A percentile compares a stretch with the other conserved stretches of the same genome.
Evolutionary conservation across 2,888 invertebrate genomes (phyloP).

Genomic region (Cephalotes varians): DNA sequence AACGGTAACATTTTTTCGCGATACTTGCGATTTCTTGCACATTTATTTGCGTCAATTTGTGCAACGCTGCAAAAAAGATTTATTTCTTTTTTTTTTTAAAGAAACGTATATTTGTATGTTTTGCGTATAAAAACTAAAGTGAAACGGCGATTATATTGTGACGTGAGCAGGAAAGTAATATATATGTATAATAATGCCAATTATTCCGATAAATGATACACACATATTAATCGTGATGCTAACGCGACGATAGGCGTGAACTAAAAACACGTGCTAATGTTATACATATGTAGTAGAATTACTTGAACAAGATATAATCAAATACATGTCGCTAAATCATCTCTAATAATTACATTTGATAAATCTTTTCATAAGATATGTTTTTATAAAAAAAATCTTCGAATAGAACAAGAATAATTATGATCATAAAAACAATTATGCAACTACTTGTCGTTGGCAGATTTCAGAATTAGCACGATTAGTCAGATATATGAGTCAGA

Average conservation of each 20-base stretch:
- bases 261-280: background rate
- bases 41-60: background rate
- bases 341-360: constrained; percentile 18
- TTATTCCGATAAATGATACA: background rate
- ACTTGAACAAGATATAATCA: background rate
- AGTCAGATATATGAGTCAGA: background rate
- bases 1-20: constrained; percentile 27
- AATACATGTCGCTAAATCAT: constrained; percentile 13
- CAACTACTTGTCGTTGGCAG: background rate
- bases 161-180: background rate
- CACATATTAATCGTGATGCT: background rate
- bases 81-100: background rate
- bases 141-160: background rate
- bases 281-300: background rate
- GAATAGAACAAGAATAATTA: constrained; percentile 4
- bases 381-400: background rate
- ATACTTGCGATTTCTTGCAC: background rate
- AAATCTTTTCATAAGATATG: background rate
- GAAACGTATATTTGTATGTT: background rate
- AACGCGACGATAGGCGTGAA: background rate
- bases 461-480: background rate
- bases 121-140: background rate
- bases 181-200: background rate
- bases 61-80: background rate
- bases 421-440: constrained; percentile 3